These are phyloP conservation scores for Dolomedes plantarius DNA, from an alignment of 2,888 invertebrate species.

Conservation along the genomic window DNA sequence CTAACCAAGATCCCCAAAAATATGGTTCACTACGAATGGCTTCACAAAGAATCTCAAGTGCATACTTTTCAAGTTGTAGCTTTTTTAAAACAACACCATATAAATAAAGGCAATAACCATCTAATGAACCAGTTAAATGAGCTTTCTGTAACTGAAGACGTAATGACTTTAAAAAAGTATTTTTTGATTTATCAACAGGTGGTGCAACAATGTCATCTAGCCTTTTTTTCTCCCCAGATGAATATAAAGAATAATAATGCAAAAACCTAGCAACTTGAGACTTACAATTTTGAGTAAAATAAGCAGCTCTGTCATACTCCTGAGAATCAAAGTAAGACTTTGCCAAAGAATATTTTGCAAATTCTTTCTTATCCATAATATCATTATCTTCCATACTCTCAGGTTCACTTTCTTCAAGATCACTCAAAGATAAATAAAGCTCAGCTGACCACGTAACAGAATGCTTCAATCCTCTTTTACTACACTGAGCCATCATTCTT, in stretches of 20 bases:
- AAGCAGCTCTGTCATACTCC: conserved; percentile 88
- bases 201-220: conserved; percentile 83
- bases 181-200: conserved; percentile 75
- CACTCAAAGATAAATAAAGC: conserved; percentile 38
- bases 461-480: conserved; percentile 54
- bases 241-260: conserved; percentile 89
- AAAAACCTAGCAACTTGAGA: conserved; percentile 87
- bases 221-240: conserved; percentile 92
- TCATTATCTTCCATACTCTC: conserved; percentile 29
- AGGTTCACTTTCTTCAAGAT: conserved; percentile 24
- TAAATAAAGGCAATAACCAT: conserved; percentile 84
- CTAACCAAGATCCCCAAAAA: conserved; percentile 97
- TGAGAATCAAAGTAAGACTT: conserved; percentile 87
- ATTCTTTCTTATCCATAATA: conserved; percentile 57
- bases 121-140: conserved; percentile 80
- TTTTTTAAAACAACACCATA: conserved; percentile 93
- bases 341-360: conserved; percentile 60
- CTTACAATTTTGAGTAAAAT: conserved; percentile 84
- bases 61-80: conserved; percentile 86
- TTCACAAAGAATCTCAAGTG: conserved; percentile 86
- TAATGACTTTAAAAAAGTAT: conserved; percentile 76
- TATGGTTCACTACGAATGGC: conserved; percentile 87
- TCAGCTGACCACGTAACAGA: conserved; percentile 57
- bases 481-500: conserved; percentile 51
- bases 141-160: conserved; percentile 76